phyloP scores from a whole-genome alignment of 2,797 vertebrate species.

The Triplophysa bombifrons region DNA sequence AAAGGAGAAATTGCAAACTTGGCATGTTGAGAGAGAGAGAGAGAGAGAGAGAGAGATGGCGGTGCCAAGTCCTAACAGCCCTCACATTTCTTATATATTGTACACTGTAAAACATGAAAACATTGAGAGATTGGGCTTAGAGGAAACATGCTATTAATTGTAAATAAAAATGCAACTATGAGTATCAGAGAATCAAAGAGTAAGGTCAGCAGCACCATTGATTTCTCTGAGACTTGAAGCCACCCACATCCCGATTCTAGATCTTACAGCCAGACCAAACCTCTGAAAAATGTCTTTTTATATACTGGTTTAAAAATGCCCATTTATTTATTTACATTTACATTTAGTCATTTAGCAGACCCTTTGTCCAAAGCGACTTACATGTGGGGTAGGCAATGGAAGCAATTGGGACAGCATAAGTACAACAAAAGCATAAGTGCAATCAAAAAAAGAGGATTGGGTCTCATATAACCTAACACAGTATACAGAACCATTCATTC shows the following conservation, averaged over 20 bases:
- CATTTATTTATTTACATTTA: neutral
- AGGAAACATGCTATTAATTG: conserved; percentile 70
- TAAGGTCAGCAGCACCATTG: conserved; percentile 55
- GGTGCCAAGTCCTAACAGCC: conserved; percentile 62
- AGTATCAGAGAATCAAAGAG: conserved; percentile 43
- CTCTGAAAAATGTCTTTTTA: neutral
- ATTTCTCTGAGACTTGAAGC: conserved; percentile 28
- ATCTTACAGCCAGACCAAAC: neutral
- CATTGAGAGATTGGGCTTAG: conserved; percentile 60
- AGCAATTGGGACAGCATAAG: too few relatives aligned
- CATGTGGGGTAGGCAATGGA: too few relatives aligned
- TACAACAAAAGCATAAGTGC: too few relatives aligned
- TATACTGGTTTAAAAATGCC: neutral
- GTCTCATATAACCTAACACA: too few relatives aligned
- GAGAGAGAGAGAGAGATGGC: neutral
- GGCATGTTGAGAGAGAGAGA: conserved; percentile 23
- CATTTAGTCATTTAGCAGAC: too few relatives aligned
- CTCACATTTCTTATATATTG: conserved; percentile 74
- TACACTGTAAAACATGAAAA: conserved; percentile 70
- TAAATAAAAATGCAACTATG: conserved; percentile 22
- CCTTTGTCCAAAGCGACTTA: too few relatives aligned
- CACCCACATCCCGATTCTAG: neutral
- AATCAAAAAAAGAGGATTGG: too few relatives aligned
- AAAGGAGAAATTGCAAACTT: conserved; percentile 21
- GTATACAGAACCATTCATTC: too few relatives aligned